Evolutionary conservation across 2,113 vertebrate genomes (phyloP).

Genomic region (Oncorhynchus tshawytscha): DNA sequence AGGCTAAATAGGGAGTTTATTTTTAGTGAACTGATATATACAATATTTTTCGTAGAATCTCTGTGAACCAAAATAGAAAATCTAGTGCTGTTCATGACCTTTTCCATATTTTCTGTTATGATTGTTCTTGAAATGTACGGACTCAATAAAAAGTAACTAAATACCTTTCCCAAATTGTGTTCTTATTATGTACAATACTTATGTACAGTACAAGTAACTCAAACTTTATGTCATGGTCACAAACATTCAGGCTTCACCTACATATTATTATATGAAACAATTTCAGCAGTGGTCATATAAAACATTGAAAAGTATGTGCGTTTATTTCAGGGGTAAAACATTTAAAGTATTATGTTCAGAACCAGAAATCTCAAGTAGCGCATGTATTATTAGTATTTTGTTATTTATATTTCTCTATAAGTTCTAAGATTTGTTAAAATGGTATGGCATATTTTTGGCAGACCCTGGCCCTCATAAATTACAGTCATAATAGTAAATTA

Average conservation of each 20-base stretch:
- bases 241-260: not conserved
- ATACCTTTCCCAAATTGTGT: too few species aligned
- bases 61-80: not conserved
- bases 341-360: conserved; percentile 59
- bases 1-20: not conserved
- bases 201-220: not conserved
- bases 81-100: not conserved
- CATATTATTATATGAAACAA: not conserved
- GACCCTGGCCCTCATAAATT: conserved; percentile 58
- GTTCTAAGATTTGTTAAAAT: conserved; percentile 4
- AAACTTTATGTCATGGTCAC: not conserved
- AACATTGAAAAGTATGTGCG: conserved; percentile 29
- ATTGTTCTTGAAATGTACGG: not conserved
- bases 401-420: conserved; percentile 18
- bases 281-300: not conserved
- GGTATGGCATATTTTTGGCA: conserved; percentile 21
- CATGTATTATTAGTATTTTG: conserved; percentile 44
- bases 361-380: conserved; percentile 29
- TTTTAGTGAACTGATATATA: too few species aligned
- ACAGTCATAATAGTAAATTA: conserved; percentile 44
- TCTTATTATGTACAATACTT: too few species aligned
- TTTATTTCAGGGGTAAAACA: conserved; percentile 67
- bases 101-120: not conserved
- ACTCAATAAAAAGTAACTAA: not conserved
- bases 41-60: not conserved